phyloP scores from a whole-genome alignment of 2,113 vertebrate species.

The Bubo bubo region DNA sequence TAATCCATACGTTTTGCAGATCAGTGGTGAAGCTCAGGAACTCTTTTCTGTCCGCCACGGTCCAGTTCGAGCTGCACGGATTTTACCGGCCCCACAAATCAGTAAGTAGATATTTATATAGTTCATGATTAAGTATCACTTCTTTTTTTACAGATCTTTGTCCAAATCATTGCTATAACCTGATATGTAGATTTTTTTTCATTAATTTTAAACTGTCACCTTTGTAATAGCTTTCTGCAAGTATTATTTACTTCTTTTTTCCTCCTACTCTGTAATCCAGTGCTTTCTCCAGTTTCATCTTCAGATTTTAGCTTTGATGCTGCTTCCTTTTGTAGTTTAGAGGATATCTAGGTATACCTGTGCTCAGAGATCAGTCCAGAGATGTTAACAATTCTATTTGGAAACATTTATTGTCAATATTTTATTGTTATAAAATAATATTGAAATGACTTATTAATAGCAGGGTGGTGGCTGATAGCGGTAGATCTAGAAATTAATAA shows the following conservation, averaged over 20 bases:
- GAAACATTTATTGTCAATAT: not conserved
- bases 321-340: not conserved
- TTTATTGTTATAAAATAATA: not conserved
- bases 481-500: not conserved
- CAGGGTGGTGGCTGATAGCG: not conserved
- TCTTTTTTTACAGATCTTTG: not conserved
- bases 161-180: not conserved
- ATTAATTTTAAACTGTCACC: not conserved
- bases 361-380: not conserved
- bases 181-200: not conserved
- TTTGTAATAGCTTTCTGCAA: not conserved
- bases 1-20: slow-evolving; percentile 68
- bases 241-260: not conserved
- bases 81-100: slow-evolving; percentile 92
- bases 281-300: not conserved
- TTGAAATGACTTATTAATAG: not conserved
- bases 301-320: not conserved
- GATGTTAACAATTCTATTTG: not conserved
- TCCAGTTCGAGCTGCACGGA: slow-evolving; percentile 87
- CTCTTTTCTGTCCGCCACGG: slow-evolving; percentile 94
- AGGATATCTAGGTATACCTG: not conserved
- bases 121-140: fast-evolving
- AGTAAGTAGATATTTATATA: slow-evolving; percentile 70
- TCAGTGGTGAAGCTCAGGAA: slow-evolving; percentile 96
- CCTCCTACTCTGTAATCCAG: not conserved